A percentile compares a stretch with the other conserved stretches of the same genome.
Evolutionary conservation across 2,113 vertebrate species (phyloP).

Genomic region (Pterocles burchelli): DNA sequence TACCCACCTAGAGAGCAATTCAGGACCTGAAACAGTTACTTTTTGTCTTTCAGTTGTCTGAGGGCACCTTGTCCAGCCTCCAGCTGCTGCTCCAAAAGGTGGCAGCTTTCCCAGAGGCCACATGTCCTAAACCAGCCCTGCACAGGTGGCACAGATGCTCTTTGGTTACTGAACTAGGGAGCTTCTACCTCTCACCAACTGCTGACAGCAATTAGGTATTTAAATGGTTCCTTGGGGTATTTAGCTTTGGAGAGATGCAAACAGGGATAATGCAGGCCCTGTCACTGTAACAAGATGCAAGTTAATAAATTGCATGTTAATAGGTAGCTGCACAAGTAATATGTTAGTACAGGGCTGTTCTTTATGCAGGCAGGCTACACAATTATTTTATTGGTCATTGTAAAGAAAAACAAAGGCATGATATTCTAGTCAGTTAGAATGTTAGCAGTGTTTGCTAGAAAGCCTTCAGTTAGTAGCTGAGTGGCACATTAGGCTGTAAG

Average conservation of each 20-base stretch:
- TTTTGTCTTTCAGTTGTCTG: not conserved
- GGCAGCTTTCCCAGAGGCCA: not conserved
- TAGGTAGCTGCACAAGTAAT: not conserved
- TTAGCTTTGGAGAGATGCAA: not conserved
- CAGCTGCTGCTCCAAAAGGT: not conserved
- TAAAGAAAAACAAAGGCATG: not conserved
- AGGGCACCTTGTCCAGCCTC: not conserved
- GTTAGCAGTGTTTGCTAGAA: not conserved
- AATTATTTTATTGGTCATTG: not conserved
- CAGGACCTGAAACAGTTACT: not conserved
- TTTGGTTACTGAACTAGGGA: not conserved
- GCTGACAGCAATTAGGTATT: not conserved
- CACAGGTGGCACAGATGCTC: accelerated
- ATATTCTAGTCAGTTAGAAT: not conserved
- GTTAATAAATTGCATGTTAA: not conserved
- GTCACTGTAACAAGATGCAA: not conserved
- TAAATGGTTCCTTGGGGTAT: not conserved
- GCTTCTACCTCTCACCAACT: not conserved
- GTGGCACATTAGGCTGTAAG: not conserved
- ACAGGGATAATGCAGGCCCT: not conserved
- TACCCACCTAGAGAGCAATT: not conserved
- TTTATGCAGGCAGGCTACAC: not conserved
- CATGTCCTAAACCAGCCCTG: not conserved
- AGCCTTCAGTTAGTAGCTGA: not conserved
- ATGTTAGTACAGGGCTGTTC: not conserved